phyloP scores from a whole-genome alignment of 2,113 vertebrate genomes.

The Chaetorhynchus papuensis region DNA sequence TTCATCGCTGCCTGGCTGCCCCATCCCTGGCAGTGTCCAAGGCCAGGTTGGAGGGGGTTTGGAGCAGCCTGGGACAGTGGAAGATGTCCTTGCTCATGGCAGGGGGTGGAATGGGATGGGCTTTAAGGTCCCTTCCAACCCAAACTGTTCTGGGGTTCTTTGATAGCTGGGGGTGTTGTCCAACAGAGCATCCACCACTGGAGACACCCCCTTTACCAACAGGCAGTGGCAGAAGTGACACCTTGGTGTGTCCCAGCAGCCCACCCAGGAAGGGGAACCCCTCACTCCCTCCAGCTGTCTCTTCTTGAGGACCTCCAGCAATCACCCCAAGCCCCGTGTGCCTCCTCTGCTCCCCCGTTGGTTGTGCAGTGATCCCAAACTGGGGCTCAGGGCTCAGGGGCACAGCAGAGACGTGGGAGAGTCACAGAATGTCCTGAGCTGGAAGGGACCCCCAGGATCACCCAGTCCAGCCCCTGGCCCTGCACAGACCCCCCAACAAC shows the following conservation, averaged over 20 bases:
- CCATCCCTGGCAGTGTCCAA: neutral
- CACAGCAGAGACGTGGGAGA: neutral
- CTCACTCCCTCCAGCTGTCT: neutral
- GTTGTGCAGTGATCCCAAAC: neutral
- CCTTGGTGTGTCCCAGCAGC: neutral
- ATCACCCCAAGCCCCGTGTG: fast-evolving
- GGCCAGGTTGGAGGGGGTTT: neutral
- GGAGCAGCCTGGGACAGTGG: neutral
- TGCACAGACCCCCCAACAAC: neutral
- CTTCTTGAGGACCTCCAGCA: neutral
- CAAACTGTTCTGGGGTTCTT: neutral
- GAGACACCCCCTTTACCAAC: neutral
- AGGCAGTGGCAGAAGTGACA: neutral
- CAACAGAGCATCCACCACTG: neutral
- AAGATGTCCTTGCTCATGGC: neutral
- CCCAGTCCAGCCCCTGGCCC: fast-evolving
- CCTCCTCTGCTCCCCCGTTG: fast-evolving
- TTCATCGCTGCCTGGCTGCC: neutral
- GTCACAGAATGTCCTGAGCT: fast-evolving
- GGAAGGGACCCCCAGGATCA: neutral
- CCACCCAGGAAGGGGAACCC: too few relatives aligned
- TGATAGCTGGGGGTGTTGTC: neutral
- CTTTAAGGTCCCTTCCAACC: fast-evolving
- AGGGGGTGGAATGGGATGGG: fast-evolving
- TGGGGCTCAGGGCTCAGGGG: neutral